These are phyloP conservation scores for Drosophila eohydei DNA, from an alignment of 2,888 invertebrate species.

Conservation along the genomic window DNA sequence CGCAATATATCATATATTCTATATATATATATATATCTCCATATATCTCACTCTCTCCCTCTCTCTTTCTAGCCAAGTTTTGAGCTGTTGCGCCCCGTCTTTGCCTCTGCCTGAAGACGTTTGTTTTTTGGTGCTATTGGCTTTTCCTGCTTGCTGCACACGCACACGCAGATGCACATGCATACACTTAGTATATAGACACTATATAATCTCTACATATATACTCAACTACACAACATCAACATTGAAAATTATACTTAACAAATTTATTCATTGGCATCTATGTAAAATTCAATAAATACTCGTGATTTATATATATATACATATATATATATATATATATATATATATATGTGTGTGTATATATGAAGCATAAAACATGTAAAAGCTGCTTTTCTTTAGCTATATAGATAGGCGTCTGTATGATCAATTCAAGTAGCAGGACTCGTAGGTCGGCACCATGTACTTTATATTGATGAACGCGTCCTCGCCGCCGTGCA, in stretches of 20 bases:
- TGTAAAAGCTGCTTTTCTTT: constrained; percentile 28
- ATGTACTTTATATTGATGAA: constrained; percentile 99
- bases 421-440: constrained; percentile 89
- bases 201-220: constrained; percentile 32
- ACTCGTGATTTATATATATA: constrained; percentile 63
- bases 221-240: constrained; percentile 20
- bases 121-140: constrained; percentile 29
- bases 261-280: constrained; percentile 59
- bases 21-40: neutral
- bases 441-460: constrained; percentile 98
- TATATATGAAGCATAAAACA: constrained; percentile 44
- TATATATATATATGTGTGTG: constrained; percentile 34
- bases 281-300: constrained; percentile 76
- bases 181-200: neutral
- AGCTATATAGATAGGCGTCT: neutral
- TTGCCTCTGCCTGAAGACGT: constrained; percentile 24
- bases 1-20: neutral
- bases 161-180: neutral
- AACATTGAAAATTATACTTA: constrained; percentile 16
- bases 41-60: neutral
- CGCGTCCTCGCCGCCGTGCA: constrained; percentile 97
- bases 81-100: constrained; percentile 39
- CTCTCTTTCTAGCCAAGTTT: constrained; percentile 19
- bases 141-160: constrained; percentile 30
- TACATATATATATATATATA: constrained; percentile 36